Evolutionary conservation across 2,797 vertebrate species (phyloP).

Genomic region (Rhabdophis nuchalis): DNA sequence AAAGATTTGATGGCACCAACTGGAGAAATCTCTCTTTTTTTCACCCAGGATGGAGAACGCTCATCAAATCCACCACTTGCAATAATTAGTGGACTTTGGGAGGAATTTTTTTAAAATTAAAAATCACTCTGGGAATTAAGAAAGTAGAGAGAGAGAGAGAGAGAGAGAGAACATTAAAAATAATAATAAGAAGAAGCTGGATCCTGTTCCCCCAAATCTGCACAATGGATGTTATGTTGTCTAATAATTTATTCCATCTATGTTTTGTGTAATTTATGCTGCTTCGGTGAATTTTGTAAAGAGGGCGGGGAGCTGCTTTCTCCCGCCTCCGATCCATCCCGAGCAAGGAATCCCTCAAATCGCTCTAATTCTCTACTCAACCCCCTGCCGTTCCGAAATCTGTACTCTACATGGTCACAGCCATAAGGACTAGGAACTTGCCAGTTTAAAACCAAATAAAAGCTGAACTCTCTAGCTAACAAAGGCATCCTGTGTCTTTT

Average conservation of each 20-base stretch:
- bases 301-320: neutral
- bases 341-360: neutral
- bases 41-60: rapidly evolving
- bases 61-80: neutral
- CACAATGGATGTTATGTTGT: neutral
- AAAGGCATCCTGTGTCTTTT: neutral
- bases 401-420: neutral
- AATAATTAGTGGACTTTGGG: neutral
- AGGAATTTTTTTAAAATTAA: neutral
- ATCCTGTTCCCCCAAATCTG: neutral
- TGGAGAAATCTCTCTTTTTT: neutral
- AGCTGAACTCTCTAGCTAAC: neutral
- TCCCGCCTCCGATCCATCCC: neutral
- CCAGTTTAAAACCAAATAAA: neutral
- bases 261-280: neutral
- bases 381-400: too few species aligned
- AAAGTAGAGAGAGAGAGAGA: neutral
- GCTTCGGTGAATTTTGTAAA: neutral
- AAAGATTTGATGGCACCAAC: neutral
- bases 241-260: conserved; percentile 4
- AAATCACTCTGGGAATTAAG: neutral
- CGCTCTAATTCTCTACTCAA: neutral
- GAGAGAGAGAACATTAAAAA: neutral
- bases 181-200: neutral
- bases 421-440: neutral